Conservation (phyloP, 2,888 invertebrate species). For the Villa cingulata region DNA sequence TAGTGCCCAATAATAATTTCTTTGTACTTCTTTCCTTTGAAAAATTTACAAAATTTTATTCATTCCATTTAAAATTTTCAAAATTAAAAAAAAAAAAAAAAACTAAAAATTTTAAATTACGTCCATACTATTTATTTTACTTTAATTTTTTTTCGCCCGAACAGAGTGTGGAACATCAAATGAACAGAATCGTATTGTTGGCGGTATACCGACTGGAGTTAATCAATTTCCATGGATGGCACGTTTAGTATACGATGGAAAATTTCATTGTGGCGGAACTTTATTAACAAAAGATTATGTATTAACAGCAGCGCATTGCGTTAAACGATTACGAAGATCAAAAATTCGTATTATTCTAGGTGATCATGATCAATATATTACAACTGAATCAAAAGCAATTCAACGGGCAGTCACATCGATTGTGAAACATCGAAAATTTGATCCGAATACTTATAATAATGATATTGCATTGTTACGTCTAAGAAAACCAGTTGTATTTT, state of each 20-base stretch:
- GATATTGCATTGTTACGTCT: conserved; percentile 68
- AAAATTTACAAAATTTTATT: too few species aligned
- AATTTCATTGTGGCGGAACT: conserved; percentile 79
- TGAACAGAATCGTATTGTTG: conserved; percentile 77
- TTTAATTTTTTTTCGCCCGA: too few species aligned
- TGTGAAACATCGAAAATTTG: conserved; percentile 68
- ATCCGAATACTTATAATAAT: conserved; percentile 73
- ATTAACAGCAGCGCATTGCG: conserved; percentile 77
- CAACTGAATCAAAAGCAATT: conserved; percentile 61
- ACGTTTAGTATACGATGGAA: conserved; percentile 71
- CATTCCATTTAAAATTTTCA: too few species aligned
- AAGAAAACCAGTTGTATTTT: conserved; percentile 62
- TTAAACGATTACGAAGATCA: conserved; percentile 58
- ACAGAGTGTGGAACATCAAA: conserved; percentile 73
- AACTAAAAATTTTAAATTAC: too few species aligned
- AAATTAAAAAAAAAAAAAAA: too few species aligned
- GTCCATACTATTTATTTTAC: too few species aligned
- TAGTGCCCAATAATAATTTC: too few species aligned
- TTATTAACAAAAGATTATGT: conserved; percentile 71
- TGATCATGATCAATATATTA: conserved; percentile 71
- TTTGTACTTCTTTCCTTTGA: too few species aligned
- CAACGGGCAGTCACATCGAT: conserved; percentile 69
- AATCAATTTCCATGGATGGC: conserved; percentile 83
- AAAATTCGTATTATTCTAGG: conserved; percentile 72
- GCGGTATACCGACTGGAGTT: conserved; percentile 65